Conservation (phyloP, 1,140 invertebrate species). For the Cyrtorhinus lividipennis region DNA sequence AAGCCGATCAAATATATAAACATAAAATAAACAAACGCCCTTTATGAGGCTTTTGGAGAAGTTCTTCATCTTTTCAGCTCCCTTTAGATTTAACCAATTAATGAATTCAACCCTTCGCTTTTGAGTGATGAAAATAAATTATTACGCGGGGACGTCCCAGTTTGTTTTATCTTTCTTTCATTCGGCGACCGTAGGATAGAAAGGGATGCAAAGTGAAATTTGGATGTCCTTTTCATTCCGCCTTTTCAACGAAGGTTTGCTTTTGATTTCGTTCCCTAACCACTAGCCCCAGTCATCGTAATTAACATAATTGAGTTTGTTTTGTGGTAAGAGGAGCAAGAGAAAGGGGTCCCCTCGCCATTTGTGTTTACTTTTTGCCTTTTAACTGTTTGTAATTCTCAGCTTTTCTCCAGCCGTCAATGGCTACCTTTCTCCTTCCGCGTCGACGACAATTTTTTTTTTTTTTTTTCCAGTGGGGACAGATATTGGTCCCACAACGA, state of each 20-base stretch:
- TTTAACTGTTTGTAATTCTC: background rate
- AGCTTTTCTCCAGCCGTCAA: background rate
- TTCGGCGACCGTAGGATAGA: too few species aligned
- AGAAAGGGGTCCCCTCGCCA: background rate
- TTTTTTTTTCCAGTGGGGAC: constrained; percentile 42
- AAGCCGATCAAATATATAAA: too few species aligned
- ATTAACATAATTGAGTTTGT: constrained; percentile 7
- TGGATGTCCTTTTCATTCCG: background rate
- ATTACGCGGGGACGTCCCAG: too few species aligned
- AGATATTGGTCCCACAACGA: constrained; percentile 57
- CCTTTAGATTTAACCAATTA: too few species aligned
- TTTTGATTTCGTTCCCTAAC: background rate
- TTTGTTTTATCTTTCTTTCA: too few species aligned
- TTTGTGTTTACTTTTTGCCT: background rate
- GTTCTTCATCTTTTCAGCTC: too few species aligned
- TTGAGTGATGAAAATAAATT: too few species aligned
- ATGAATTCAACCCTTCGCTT: too few species aligned
- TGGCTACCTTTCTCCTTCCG: background rate
- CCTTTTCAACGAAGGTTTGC: background rate
- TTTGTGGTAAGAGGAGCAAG: background rate
- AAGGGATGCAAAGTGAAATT: background rate
- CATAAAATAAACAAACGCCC: too few species aligned
- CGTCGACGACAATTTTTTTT: too few species aligned
- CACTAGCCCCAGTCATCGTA: background rate
- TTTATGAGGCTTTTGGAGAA: too few species aligned